Base-by-base conservation (phyloP, 2,113 vertebrate genomes). In the Hystrix cristata region DNA sequence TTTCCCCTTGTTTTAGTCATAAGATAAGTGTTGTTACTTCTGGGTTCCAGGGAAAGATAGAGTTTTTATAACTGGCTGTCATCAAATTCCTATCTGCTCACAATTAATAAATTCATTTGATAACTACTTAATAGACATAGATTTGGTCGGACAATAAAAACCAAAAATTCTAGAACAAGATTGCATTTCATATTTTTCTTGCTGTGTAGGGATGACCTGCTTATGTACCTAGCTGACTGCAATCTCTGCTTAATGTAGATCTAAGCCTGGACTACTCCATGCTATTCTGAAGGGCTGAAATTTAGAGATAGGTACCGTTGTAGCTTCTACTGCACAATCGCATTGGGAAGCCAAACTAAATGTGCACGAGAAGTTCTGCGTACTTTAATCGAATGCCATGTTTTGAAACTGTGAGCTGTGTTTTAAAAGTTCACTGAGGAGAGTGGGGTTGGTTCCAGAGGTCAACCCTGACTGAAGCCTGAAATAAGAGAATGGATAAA, bases 51-150 rank as follows among this genome's bases (percentile, higher is more conserved):
- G 57, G 59, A 86, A 93, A 34, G 31, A 74, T 57, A 57, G 2
- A 85, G n/a, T 19, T 96, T 87, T 94, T 25, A 25, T 64, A 51
- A 89, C 92, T 80, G 53, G 27, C 48, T 92, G 72, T 74, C 65
- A 92, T 38, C 81, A 78, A 69, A 91, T 57, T 92, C 8, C 19
- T 85, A 60, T 83, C 3, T 31, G 6, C 38, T 94, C n/a, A 79
- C 5, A 94, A 81, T 74, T 89, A 84, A 96, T 31, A 72, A 85
- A 94, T 91, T 83, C 21, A 90, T 85, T 64, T 78, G 65, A 65
- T 10, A 0, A 87, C 27, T 74, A 43, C 3, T 80, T 90, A 85
- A 86, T 31, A 89, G 25, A 88, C 90, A 71, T 12, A 79, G 71
- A 81, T 43, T 79, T 82, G 38, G 18, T 74, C 25, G 78, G 74